These are phyloP conservation scores for Rhagoletis pomonella DNA, from an alignment of 1,140 invertebrate genomes.

Conservation along the genomic window DNA sequence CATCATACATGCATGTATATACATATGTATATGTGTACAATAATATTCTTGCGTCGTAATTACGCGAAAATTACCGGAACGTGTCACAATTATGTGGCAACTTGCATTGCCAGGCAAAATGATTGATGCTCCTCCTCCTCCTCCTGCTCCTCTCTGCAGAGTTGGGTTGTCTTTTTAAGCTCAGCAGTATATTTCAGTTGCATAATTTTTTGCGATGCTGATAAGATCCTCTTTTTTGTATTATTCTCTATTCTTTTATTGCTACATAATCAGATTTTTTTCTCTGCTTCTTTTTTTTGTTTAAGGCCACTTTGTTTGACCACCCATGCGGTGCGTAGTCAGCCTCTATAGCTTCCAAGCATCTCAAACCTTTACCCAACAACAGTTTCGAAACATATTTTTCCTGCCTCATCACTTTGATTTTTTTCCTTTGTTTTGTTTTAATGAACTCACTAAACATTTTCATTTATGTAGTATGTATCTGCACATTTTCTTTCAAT, in stretches of 20 bases:
- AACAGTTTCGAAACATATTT: neutral
- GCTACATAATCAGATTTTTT: neutral
- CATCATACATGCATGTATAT: neutral
- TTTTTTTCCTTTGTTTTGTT: neutral
- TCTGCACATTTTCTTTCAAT: slow-evolving; percentile 24
- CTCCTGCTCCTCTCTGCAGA: neutral
- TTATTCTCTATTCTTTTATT: neutral
- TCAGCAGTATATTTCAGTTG: neutral
- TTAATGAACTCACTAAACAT: neutral
- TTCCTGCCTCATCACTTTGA: neutral
- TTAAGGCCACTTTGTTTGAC: neutral
- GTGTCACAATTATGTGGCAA: slow-evolving; percentile 44
- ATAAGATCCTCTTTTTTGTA: neutral
- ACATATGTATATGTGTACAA: too few relatives aligned
- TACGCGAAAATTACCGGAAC: slow-evolving; percentile 33
- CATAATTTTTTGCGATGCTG: neutral
- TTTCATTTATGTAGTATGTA: neutral
- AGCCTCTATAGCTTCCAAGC: neutral
- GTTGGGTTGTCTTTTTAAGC: neutral
- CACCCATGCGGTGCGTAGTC: neutral
- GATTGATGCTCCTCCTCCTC: neutral
- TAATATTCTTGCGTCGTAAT: neutral
- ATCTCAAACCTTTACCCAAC: neutral
- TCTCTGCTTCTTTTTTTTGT: neutral
- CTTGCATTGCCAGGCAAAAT: neutral